A percentile compares a stretch with the other conserved stretches of the same genome.
Evolutionary conservation across 1,140 invertebrate genomes (phyloP).

Genomic region (Brachionus sp.): DNA sequence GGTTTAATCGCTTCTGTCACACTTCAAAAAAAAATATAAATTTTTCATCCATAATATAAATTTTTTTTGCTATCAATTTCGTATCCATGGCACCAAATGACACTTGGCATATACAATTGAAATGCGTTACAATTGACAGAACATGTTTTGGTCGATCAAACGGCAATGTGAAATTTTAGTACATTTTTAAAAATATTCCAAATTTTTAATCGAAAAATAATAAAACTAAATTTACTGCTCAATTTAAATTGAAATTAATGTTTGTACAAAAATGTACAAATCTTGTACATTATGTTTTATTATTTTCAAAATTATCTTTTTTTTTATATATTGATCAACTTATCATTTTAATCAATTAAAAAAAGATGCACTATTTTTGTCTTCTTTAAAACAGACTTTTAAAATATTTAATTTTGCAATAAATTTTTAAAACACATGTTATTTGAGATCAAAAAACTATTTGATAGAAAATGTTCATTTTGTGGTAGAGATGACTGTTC

Average conservation of each 20-base stretch:
- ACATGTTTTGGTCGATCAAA: too few relatives aligned
- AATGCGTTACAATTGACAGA: too few relatives aligned
- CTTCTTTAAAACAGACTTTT: neutral
- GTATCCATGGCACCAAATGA: too few relatives aligned
- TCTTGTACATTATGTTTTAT: neutral
- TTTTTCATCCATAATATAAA: too few relatives aligned
- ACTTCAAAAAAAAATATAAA: too few relatives aligned
- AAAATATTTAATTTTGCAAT: neutral
- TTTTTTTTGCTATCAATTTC: too few relatives aligned
- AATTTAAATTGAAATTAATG: neutral
- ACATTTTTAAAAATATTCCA: neutral
- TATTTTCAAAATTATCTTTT: neutral
- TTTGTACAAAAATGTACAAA: neutral
- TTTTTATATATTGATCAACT: too few relatives aligned
- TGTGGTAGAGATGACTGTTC: conserved; percentile 51
- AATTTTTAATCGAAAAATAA: neutral
- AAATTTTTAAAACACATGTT: neutral
- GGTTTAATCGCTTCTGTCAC: too few relatives aligned
- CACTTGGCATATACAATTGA: too few relatives aligned
- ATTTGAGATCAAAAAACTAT: neutral
- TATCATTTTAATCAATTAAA: neutral
- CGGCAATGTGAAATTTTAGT: neutral
- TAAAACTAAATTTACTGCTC: too few relatives aligned
- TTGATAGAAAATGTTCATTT: too few relatives aligned
- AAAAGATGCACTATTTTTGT: neutral